Evolutionary conservation across 2,888 invertebrate genomes (phyloP).

Genomic region (Drosophila setosimentum): DNA sequence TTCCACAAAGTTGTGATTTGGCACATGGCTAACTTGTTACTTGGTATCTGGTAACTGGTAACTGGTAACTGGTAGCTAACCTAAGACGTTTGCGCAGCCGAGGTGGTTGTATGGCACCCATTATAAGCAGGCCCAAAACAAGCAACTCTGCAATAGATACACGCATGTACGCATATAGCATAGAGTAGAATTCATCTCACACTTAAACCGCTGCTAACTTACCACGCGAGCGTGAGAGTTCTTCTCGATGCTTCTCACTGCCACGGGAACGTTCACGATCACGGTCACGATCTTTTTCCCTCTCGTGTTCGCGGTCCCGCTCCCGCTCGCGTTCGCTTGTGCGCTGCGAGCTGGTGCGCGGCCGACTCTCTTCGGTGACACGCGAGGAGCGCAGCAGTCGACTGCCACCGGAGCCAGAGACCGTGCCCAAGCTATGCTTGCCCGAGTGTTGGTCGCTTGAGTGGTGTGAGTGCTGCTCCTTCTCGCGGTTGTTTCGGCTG

Average conservation of each 20-base stretch:
- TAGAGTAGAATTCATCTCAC: not conserved
- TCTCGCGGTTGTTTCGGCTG: constrained; percentile 59
- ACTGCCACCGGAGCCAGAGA: constrained; percentile 40
- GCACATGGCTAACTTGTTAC: constrained; percentile 9
- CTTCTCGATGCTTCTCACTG: constrained; percentile 50
- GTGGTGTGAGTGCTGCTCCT: constrained; percentile 45
- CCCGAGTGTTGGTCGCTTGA: constrained; percentile 46
- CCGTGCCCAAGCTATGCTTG: constrained; percentile 43
- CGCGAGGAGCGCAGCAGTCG: constrained; percentile 68
- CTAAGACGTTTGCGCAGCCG: constrained; percentile 78
- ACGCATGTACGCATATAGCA: constrained; percentile 11
- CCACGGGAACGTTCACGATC: constrained; percentile 16
- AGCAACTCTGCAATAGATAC: constrained; percentile 76
- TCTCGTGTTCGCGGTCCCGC: constrained; percentile 39
- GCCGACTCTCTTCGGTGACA: constrained; percentile 61
- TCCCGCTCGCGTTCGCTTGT: constrained; percentile 53
- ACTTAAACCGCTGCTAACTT: constrained; percentile 37
- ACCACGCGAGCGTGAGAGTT: constrained; percentile 57
- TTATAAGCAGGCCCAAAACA: constrained; percentile 81
- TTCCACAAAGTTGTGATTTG: constrained; percentile 31
- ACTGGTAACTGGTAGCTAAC: constrained; percentile 59
- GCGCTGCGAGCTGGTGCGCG: constrained; percentile 59
- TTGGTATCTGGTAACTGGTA: too few species aligned
- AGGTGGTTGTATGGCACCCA: constrained; percentile 82
- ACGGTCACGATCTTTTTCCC: not conserved